Evolutionary conservation across 2,888 invertebrate species (phyloP).

Genomic region (Pheosia tremula): DNA sequence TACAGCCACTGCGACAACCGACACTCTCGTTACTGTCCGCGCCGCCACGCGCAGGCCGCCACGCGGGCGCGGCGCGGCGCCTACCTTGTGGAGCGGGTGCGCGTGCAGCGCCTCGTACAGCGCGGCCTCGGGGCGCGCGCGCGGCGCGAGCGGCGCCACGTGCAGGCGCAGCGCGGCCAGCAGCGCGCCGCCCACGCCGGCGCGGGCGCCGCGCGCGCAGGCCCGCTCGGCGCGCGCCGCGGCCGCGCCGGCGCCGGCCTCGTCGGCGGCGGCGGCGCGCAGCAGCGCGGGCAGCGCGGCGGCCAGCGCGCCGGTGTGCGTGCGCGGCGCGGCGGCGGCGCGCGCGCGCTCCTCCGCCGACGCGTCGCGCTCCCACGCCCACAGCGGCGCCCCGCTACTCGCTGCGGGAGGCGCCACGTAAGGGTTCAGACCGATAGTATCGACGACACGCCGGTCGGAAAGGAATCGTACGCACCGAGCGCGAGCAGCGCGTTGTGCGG

Average conservation of each 20-base stretch:
- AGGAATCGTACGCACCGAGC: constrained; percentile 34
- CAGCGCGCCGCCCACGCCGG: constrained; percentile 37
- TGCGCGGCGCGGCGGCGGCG: constrained; percentile 30
- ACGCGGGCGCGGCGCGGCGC: constrained; percentile 25
- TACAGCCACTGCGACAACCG: constrained; percentile 45
- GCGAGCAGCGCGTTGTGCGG: constrained; percentile 50
- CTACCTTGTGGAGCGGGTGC: constrained; percentile 35
- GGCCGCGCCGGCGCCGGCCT: constrained; percentile 27
- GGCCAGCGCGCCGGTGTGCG: constrained; percentile 34
- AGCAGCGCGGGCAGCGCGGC: constrained; percentile 27
- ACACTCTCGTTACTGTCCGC: constrained; percentile 41
- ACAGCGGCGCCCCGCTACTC: constrained; percentile 43
- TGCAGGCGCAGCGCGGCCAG: constrained; percentile 18
- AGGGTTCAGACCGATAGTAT: too few species aligned
- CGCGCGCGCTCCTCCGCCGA: constrained; percentile 25
- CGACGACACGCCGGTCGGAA: constrained; percentile 9
- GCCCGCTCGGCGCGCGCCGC: constrained; percentile 27
- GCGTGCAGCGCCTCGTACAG: constrained; percentile 38
- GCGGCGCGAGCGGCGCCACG: constrained; percentile 25
- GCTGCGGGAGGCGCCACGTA: constrained; percentile 22
- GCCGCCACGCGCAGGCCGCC: constrained; percentile 63
- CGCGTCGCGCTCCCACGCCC: constrained; percentile 30
- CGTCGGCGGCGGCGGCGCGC: constrained; percentile 34
- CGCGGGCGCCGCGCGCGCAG: constrained; percentile 39
- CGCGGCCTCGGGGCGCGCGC: constrained; percentile 32